Conservation (phyloP, 2,113 vertebrate genomes). For the Maccullochella peelii region DNA sequence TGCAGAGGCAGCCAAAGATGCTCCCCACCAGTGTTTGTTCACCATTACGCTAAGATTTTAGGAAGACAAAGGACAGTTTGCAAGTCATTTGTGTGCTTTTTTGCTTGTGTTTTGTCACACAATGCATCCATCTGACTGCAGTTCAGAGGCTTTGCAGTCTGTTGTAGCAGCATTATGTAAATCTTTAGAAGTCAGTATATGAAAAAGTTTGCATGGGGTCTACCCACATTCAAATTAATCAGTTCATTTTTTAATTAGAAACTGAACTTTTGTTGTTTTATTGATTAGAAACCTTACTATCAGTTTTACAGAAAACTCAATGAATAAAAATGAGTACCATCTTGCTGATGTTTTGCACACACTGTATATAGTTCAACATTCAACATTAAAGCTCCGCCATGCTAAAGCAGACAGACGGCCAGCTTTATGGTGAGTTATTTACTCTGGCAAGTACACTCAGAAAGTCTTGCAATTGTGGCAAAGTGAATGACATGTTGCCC, state of each 20-base stretch:
- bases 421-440: conserved; percentile 55
- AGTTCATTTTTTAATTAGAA: background rate
- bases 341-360: conserved; percentile 10
- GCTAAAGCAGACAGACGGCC: conserved; percentile 23
- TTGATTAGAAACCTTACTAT: background rate
- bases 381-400: conserved; percentile 14
- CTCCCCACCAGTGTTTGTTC: conserved; percentile 60
- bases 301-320: background rate
- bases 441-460: conserved; percentile 60
- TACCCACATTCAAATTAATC: background rate
- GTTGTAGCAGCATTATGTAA: background rate
- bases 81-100: conserved; percentile 51
- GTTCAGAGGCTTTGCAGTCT: conserved; percentile 24
- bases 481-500: conserved; percentile 59
- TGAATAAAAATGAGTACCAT: background rate
- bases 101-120: conserved; percentile 42
- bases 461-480: conserved; percentile 72
- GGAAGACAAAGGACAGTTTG: conserved; percentile 53
- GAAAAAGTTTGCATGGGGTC: background rate
- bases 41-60: conserved; percentile 46
- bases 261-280: background rate
- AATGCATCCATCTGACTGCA: conserved; percentile 11
- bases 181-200: conserved; percentile 6
- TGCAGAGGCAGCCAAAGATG: conserved; percentile 33
- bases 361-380: conserved; percentile 6